Evolutionary conservation across 2,797 vertebrate species (phyloP).

Genomic region (Takifugu rubripes): DNA sequence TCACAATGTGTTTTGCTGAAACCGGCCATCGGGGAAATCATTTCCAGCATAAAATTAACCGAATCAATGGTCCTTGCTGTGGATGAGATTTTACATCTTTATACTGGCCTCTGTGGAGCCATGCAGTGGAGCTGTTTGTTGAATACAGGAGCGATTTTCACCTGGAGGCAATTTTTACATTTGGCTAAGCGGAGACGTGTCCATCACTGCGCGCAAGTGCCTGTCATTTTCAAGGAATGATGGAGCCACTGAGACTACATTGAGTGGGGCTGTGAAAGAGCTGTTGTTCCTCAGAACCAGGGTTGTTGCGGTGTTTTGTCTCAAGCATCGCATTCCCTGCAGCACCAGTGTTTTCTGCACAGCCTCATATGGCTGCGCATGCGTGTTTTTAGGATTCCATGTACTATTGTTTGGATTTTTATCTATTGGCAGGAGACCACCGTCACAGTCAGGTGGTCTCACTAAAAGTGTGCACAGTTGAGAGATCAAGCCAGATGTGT

Average conservation of each 20-base stretch:
- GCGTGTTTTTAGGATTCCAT: too few species aligned
- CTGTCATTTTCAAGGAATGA: constrained; percentile 56
- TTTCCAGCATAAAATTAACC: constrained; percentile 78
- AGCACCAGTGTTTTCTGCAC: constrained; percentile 7
- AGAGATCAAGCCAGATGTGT: constrained; percentile 47
- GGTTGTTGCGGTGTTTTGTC: constrained; percentile 41
- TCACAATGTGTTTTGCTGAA: constrained; percentile 61
- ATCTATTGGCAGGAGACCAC: constrained; percentile 55
- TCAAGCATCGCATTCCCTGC: constrained; percentile 38
- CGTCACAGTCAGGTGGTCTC: constrained; percentile 40
- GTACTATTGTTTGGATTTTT: too few species aligned
- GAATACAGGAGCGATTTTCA: constrained; percentile 58
- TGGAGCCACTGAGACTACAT: constrained; percentile 35
- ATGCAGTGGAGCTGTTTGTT: constrained; percentile 44
- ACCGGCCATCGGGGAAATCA: constrained; percentile 77
- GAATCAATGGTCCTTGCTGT: constrained; percentile 75
- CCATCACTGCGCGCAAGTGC: constrained; percentile 52
- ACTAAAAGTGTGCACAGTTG: constrained; percentile 50
- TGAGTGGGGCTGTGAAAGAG: constrained; percentile 44
- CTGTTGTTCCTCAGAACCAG: constrained; percentile 29
- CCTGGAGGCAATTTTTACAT: constrained; percentile 50
- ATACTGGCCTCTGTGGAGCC: constrained; percentile 60
- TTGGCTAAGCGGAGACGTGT: constrained; percentile 46
- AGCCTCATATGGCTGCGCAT: too few species aligned
- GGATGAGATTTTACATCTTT: constrained; percentile 65